Conservation (phyloP, 2,113 vertebrate species). For the Podocnemis expansa region DNA sequence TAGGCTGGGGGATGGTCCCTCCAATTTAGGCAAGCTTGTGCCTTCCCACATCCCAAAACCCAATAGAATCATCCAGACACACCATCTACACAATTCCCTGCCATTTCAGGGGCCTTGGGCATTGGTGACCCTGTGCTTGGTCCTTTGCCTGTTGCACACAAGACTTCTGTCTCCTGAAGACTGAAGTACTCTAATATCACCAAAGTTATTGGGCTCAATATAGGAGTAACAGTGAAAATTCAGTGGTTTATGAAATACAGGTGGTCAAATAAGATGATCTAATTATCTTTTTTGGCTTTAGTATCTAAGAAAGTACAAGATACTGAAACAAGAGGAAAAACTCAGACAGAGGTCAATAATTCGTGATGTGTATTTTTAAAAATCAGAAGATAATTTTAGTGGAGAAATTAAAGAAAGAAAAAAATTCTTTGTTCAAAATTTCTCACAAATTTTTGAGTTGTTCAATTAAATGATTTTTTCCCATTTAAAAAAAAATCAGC, state of each 20-base stretch:
- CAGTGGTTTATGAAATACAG: background rate
- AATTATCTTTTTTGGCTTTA: background rate
- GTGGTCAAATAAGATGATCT: background rate
- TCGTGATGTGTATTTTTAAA: background rate
- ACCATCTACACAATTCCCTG: background rate
- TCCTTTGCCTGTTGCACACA: background rate
- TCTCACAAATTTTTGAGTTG: background rate
- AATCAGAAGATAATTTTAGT: background rate
- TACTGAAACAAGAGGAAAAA: background rate
- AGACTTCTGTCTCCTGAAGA: background rate
- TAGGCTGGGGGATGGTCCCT: too few species aligned
- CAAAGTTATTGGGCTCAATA: background rate
- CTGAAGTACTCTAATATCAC: background rate
- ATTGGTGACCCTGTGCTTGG: background rate
- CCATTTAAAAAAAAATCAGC: background rate
- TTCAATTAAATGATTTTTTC: background rate
- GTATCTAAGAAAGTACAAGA: background rate
- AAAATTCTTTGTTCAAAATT: accelerated
- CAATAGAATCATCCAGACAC: background rate
- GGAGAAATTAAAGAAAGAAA: background rate
- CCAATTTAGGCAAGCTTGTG: too few species aligned
- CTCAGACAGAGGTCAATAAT: background rate
- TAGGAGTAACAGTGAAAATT: background rate
- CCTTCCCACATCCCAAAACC: too few species aligned
- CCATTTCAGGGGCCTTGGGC: background rate